These are phyloP conservation scores for Hanleya hanleyi DNA, from an alignment of 2,888 invertebrate genomes.

Conservation along the genomic window DNA sequence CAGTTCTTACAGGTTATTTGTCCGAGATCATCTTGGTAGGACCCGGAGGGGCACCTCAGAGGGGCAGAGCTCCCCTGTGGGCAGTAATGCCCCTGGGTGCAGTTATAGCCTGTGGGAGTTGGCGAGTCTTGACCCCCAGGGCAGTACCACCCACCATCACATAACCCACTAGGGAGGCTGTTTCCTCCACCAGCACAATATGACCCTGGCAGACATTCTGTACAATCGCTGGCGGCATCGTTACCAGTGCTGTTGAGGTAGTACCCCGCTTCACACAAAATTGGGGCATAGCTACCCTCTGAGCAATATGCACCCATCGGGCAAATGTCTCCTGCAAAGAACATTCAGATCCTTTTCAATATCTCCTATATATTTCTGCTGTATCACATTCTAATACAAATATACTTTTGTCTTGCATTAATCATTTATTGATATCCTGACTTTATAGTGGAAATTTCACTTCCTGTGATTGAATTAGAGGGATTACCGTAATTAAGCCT, in stretches of 20 bases:
- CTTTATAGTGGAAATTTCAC: too few species aligned
- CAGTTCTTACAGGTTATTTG: constrained; percentile 63
- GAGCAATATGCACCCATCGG: constrained; percentile 60
- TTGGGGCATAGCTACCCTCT: constrained; percentile 49
- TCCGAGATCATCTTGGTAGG: constrained; percentile 64
- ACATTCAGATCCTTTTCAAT: too few species aligned
- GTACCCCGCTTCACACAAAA: constrained; percentile 51
- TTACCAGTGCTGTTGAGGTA: constrained; percentile 62
- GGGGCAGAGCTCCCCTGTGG: constrained; percentile 54
- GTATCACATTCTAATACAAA: too few species aligned
- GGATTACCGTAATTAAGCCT: too few species aligned
- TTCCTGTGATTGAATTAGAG: too few species aligned
- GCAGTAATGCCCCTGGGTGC: constrained; percentile 68
- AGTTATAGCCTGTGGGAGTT: constrained; percentile 58
- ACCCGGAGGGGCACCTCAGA: constrained; percentile 56
- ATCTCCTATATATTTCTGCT: too few species aligned
- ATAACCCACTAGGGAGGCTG: constrained; percentile 54
- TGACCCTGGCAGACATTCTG: constrained; percentile 51
- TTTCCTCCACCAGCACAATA: constrained; percentile 64
- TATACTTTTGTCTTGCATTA: too few species aligned
- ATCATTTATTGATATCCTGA: too few species aligned
- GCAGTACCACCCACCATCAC: constrained; percentile 66
- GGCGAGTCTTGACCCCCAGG: constrained; percentile 61
- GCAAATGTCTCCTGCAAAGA: constrained; percentile 60
- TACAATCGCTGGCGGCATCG: constrained; percentile 49